These are phyloP conservation scores for Callosobruchus maculatus DNA, from an alignment of 2,888 invertebrate species.

Conservation along the genomic window DNA sequence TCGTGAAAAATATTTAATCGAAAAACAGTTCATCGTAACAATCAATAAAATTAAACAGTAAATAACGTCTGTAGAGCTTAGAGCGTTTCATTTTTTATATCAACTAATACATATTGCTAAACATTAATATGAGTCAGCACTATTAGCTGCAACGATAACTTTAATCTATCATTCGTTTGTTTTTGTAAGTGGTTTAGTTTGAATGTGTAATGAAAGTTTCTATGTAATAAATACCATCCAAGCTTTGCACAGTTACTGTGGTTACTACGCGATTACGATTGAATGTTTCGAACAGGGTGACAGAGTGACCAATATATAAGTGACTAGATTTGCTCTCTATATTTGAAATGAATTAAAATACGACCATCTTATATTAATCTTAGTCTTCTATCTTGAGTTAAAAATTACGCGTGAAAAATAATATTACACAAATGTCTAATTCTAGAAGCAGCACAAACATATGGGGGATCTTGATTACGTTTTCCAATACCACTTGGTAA, in stretches of 20 bases:
- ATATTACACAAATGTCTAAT: no score
- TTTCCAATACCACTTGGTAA: no score
- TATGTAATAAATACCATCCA: neutral
- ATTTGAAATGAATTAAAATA: no score
- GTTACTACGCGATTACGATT: no score
- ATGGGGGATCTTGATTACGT: no score
- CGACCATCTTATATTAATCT: no score
- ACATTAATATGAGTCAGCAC: conserved; percentile 38
- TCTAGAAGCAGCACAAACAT: no score
- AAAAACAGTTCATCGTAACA: neutral
- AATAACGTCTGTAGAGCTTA: conserved; percentile 33
- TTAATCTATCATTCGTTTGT: neutral
- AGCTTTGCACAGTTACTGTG: neutral
- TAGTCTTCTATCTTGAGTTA: no score
- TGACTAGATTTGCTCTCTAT: no score
- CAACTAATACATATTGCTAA: conserved; percentile 45
- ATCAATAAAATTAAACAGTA: conserved; percentile 15
- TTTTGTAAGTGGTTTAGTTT: neutral
- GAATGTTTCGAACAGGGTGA: no score
- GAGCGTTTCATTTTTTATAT: conserved; percentile 27
- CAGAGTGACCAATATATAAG: no score
- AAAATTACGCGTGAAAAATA: no score
- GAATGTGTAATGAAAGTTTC: neutral
- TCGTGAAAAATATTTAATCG: neutral
- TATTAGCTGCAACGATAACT: conserved; percentile 12